A percentile compares a stretch with the other conserved stretches of the same genome.
phyloP scores from a whole-genome alignment of 2,113 vertebrate species.

The Passer montanus region DNA sequence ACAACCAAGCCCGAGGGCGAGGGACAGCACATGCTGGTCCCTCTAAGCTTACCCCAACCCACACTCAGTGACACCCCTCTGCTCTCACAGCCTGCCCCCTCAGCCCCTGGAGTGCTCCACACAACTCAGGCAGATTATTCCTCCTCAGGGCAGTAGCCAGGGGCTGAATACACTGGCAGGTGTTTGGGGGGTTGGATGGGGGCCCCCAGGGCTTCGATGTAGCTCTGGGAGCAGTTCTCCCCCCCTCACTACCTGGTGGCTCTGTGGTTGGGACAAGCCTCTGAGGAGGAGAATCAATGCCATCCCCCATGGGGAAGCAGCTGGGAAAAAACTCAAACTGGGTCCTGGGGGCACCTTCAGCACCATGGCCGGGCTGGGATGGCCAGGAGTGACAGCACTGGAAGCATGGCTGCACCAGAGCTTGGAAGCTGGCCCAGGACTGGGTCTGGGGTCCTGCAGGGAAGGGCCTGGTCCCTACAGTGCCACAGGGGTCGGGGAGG shows the following conservation, averaged over 20 bases:
- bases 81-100: background rate
- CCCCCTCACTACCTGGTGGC: rapidly evolving
- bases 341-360: background rate
- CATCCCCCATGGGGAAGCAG: background rate
- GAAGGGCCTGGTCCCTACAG: background rate
- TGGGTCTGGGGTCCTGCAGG: background rate
- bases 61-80: background rate
- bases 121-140: slow-evolving; percentile 17
- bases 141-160: background rate
- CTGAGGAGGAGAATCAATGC: background rate
- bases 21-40: background rate
- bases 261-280: background rate
- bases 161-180: background rate
- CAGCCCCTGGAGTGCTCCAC: background rate
- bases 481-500: too few relatives aligned
- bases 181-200: background rate
- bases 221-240: background rate
- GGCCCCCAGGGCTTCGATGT: background rate
- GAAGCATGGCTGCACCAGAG: background rate
- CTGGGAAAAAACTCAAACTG: background rate
- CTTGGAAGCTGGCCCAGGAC: background rate
- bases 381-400: background rate
- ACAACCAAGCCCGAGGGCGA: background rate
- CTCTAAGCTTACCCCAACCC: background rate
- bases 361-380: background rate